Evolutionary conservation across 30 jellyfish, hydroid and myxozoan species (phyloP), one percentile per base, ranked within the genome.

Genomic region (Rhopilema esculentum): DNA sequence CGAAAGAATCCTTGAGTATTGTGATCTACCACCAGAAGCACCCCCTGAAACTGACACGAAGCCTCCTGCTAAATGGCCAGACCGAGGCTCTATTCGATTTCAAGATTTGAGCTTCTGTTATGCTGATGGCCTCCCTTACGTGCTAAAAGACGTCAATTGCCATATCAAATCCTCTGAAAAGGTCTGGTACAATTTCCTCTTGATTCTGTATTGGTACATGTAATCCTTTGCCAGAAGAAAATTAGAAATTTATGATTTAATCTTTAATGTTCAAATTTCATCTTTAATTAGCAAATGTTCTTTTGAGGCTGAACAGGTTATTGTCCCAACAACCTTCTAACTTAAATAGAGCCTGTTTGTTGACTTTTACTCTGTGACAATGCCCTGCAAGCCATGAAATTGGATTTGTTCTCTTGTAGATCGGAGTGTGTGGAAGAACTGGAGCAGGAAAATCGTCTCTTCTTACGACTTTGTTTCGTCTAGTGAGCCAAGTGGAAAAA

Each of bases 381-480:
- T 32, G 32, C 40, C 80, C 75, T 16, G 75, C 23, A n/a, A 7
- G n/a, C n/a, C n/a, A n/a, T 49, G 8, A 9, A 27, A 4, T 8
- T 17, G 24, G 24, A 64, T 53, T 53, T 84, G 29, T 27, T 76
- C 63, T 31, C 52, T 65, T 66, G 20, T 61, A 93, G 98, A 86
- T 93, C 61, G 98, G 98, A 16, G 97, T 93, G 0, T 93, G 98
- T 66, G 98, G 98, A 71, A 88, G 98, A 29, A 93, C 97, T 24
- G 98, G 98, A 4, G 98, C 98, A 19, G 98, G 98, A 18, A 93
- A 93, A 72, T 93, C 98, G 0, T 93, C 98, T 0, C 82, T 93
- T 48, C 77, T 93, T 33, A 81, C 97, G 49, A 88, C 98, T 4
- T 66, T 93, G 67, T 93, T 93, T 67, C 93, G 98, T 2, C 89